Percentiles rank a stretch among this genome's conserved stretches.
These are phyloP conservation scores for Tachycineta bicolor DNA, from an alignment of 2,113 vertebrate genomes.

Conservation along the genomic window DNA sequence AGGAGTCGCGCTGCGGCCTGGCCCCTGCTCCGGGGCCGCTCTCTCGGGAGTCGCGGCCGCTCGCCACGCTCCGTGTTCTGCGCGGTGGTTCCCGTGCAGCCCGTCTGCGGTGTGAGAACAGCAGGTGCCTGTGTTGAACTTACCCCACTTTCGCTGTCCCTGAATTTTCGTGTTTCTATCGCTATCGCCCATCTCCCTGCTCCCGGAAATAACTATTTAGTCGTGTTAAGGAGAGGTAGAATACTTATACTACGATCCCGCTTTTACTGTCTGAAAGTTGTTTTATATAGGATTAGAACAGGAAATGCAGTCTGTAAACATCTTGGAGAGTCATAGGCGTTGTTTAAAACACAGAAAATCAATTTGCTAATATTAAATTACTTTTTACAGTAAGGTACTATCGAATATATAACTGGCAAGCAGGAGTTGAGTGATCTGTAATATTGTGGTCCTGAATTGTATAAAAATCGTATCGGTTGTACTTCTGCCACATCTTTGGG, in stretches of 20 bases:
- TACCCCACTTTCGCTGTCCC: rapidly evolving
- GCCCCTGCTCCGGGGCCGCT: neutral
- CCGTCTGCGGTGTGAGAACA: neutral
- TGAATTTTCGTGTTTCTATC: neutral
- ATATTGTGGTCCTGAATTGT: neutral
- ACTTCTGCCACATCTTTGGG: neutral
- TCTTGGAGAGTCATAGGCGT: neutral
- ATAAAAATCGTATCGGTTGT: rapidly evolving
- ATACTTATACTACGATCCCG: rapidly evolving
- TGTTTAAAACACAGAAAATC: neutral
- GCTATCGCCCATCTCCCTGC: neutral
- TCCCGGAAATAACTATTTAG: neutral
- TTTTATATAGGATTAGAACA: neutral
- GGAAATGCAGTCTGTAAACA: neutral
- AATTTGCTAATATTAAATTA: neutral
- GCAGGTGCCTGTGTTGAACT: neutral
- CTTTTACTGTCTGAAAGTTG: neutral
- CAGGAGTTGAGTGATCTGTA: neutral
- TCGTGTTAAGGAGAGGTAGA: neutral
- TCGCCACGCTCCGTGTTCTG: neutral
- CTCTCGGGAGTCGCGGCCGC: neutral
- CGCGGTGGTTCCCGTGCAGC: neutral
- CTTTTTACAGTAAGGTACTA: neutral
- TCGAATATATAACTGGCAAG: neutral
- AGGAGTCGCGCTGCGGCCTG: neutral